These are phyloP conservation scores for Synanthedon myopaeformis DNA, from an alignment of 2,888 invertebrate genomes.

Conservation along the genomic window DNA sequence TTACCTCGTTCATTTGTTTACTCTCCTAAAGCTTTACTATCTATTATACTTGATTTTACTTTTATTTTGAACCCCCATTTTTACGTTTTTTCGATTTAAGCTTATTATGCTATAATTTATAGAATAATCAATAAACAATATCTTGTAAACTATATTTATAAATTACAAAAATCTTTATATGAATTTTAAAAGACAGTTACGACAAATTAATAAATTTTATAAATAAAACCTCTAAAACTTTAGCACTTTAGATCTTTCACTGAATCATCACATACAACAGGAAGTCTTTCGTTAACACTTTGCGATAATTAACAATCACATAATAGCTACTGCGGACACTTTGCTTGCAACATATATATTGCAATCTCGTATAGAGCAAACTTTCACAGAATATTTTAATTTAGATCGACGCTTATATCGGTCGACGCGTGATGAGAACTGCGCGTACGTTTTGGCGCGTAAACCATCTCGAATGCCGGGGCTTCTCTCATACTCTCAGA, in stretches of 20 bases:
- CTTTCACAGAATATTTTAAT: conserved; percentile 45
- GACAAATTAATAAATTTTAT: no score
- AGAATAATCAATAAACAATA: no score
- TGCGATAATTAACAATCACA: conserved; percentile 2
- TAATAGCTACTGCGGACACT: not conserved
- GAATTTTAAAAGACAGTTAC: no score
- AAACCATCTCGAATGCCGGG: conserved; percentile 30
- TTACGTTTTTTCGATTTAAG: no score
- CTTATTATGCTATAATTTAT: no score
- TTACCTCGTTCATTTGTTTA: conserved; percentile 10
- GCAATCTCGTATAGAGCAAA: conserved; percentile 14
- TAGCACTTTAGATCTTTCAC: conserved; percentile 3
- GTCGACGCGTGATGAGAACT: conserved; percentile 46
- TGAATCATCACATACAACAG: conserved; percentile 9
- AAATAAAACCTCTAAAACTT: not conserved
- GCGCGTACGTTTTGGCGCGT: conserved; percentile 47
- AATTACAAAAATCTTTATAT: no score
- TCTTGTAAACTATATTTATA: no score
- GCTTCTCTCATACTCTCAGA: conserved; percentile 16
- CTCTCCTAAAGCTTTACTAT: no score
- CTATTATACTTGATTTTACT: no score
- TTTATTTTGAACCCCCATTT: no score
- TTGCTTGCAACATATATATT: no score
- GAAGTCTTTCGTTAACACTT: not conserved
- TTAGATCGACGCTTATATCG: conserved; percentile 57